Evolutionary conservation across 1,140 invertebrate species (phyloP).

Genomic region (Antheraea pernyi): DNA sequence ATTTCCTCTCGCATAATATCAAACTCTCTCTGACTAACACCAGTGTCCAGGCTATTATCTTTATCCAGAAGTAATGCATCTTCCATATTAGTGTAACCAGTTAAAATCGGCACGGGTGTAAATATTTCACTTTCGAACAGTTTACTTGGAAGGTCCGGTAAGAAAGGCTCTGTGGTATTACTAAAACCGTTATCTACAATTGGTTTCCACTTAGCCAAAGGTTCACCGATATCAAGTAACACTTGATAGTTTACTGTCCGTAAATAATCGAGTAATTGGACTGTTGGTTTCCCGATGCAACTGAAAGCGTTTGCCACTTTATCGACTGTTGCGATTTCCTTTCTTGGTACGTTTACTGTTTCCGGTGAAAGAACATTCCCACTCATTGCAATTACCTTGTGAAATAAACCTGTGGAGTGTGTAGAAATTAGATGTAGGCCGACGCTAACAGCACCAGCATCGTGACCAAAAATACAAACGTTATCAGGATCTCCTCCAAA

Average conservation of each 20-base stretch:
- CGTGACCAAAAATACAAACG: conserved; percentile 94
- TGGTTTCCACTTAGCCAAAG: conserved; percentile 86
- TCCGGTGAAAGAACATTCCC: conserved; percentile 83
- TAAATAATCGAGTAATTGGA: conserved; percentile 84
- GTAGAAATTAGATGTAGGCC: conserved; percentile 79
- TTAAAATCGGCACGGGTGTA: conserved; percentile 84
- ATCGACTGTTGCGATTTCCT: conserved; percentile 79
- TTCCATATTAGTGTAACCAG: conserved; percentile 89
- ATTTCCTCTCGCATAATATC: conserved; percentile 82
- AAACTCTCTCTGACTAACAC: conserved; percentile 80
- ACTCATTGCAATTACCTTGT: conserved; percentile 82
- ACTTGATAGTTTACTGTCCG: conserved; percentile 80
- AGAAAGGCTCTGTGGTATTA: conserved; percentile 83
- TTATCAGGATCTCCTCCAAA: conserved; percentile 93
- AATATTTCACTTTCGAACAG: conserved; percentile 81
- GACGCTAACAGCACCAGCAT: conserved; percentile 87
- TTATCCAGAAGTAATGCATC: conserved; percentile 82
- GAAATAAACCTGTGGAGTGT: conserved; percentile 68
- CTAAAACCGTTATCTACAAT: conserved; percentile 85
- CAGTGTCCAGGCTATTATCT: conserved; percentile 77
- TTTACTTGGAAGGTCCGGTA: conserved; percentile 82
- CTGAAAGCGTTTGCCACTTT: conserved; percentile 83
- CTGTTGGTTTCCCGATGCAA: conserved; percentile 83
- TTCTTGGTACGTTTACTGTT: conserved; percentile 77
- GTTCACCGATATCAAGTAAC: conserved; percentile 81